phyloP scores from a whole-genome alignment of 2,797 vertebrate species.

The Petrocephalus schoutedeni region DNA sequence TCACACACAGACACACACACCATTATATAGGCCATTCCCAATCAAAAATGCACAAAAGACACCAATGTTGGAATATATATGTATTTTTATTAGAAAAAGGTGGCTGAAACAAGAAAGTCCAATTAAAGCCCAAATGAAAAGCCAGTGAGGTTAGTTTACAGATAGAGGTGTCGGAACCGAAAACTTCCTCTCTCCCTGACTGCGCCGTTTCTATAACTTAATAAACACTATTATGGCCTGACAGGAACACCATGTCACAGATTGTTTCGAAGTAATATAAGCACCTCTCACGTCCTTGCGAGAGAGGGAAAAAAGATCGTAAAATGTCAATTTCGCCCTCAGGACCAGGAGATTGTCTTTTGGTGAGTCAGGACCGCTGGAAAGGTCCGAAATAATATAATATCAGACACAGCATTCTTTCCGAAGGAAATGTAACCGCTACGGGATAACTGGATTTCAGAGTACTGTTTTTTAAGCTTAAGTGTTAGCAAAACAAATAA shows the following conservation, averaged over 20 bases:
- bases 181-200: neutral
- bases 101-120: slow-evolving; percentile 51
- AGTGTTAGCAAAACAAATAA: slow-evolving; percentile 9
- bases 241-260: slow-evolving; percentile 24
- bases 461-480: slow-evolving; percentile 13
- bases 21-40: neutral
- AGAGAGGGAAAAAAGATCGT: slow-evolving; percentile 18
- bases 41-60: slow-evolving; percentile 46
- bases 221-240: slow-evolving; percentile 15
- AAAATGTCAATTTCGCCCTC: neutral
- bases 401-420: neutral
- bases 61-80: slow-evolving; percentile 47
- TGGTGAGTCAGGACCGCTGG: neutral
- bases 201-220: neutral
- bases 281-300: slow-evolving; percentile 30
- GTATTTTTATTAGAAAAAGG: slow-evolving; percentile 64
- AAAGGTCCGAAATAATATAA: neutral
- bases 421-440: neutral
- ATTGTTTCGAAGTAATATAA: slow-evolving; percentile 19
- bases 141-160: slow-evolving; percentile 36
- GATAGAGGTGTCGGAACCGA: slow-evolving; percentile 26
- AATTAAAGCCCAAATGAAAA: slow-evolving; percentile 43
- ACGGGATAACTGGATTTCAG: neutral
- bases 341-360: slow-evolving; percentile 6
- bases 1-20: neutral